Percentiles rank a stretch among this genome's conserved stretches.
phyloP scores from a whole-genome alignment of 2,797 vertebrate species.

The Peromyscus attwateri region DNA sequence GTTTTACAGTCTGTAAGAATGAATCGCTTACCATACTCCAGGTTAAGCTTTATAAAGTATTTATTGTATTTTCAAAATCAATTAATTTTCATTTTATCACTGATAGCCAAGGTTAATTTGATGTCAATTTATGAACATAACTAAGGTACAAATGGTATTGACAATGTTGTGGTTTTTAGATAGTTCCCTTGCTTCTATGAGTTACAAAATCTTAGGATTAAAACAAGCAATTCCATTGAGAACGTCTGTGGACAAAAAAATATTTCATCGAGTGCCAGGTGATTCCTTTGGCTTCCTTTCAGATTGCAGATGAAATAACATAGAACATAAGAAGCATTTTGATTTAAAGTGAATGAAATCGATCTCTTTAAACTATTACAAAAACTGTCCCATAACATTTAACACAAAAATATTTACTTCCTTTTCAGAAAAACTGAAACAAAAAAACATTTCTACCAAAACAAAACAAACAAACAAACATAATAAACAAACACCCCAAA shows the following conservation, averaged over 20 bases:
- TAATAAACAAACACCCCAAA: background rate
- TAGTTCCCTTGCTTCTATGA: background rate
- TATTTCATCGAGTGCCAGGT: background rate
- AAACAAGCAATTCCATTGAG: background rate
- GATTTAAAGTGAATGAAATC: background rate
- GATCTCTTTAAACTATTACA: background rate
- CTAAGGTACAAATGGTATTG: background rate
- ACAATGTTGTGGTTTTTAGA: background rate
- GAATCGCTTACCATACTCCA: too few relatives aligned
- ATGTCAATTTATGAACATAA: background rate
- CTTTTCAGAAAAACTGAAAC: background rate
- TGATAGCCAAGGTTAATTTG: background rate
- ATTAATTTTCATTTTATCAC: background rate
- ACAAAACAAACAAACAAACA: background rate
- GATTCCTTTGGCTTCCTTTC: background rate
- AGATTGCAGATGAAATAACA: background rate
- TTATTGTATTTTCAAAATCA: background rate
- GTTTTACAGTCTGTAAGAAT: background rate
- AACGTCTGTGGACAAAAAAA: background rate
- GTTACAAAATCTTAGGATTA: background rate
- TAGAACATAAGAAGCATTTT: background rate
- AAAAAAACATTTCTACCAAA: background rate
- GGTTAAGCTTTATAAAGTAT: background rate
- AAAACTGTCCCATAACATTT: background rate
- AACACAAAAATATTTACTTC: background rate